Evolutionary conservation across 2,797 vertebrate species (phyloP).

Genomic region (Pipistrellus kuhlii): DNA sequence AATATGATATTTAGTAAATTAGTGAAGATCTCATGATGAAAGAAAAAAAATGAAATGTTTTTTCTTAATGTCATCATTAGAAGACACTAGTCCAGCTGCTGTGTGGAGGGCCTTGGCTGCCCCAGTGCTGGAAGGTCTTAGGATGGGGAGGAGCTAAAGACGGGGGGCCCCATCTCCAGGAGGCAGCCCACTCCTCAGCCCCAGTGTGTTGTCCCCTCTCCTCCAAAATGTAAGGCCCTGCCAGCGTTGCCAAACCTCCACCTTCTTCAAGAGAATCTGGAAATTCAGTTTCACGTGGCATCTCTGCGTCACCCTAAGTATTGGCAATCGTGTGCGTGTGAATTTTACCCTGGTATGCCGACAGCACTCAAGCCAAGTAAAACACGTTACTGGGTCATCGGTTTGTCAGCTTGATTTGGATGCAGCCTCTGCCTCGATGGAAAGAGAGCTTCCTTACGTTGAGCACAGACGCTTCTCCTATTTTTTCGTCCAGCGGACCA

Average conservation of each 20-base stretch:
- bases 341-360: neutral
- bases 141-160: neutral
- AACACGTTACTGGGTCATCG: neutral
- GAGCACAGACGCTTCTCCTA: neutral
- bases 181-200: neutral
- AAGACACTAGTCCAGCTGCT: neutral
- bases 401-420: neutral
- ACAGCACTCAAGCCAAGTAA: neutral
- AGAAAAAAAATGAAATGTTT: neutral
- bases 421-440: neutral
- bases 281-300: neutral
- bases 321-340: neutral
- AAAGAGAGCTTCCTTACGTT: neutral
- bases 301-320: neutral
- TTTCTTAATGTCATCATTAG: neutral
- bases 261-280: neutral
- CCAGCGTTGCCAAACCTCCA: neutral
- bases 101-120: neutral
- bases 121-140: fast-evolving
- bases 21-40: neutral
- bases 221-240: neutral
- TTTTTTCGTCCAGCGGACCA: neutral
- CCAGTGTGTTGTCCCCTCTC: fast-evolving
- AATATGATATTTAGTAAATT: neutral
- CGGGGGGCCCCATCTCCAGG: neutral